Base-by-base conservation (phyloP, 37 sponge, comb jelly and placozoan species). In the Beroe forskalii region DNA sequence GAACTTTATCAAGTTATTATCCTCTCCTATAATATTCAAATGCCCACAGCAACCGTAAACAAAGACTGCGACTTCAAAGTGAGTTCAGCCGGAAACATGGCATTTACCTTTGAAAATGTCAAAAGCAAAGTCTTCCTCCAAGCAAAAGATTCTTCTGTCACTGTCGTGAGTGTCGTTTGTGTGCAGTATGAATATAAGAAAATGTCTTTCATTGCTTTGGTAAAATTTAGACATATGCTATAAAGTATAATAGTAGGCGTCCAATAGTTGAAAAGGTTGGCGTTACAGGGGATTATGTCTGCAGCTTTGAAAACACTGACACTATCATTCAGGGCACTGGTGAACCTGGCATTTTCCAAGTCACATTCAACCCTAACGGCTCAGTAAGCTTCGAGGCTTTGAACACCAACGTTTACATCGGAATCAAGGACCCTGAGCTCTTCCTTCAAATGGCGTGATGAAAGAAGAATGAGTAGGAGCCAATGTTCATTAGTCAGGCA, bases 341-440 rank as follows among this genome's bases (percentile, higher is more conserved):
- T 48, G 55, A 48, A 17, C 72, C 72, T 0, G 72, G 72, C 0
- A n/a, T 44, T 8, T 80, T 80, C 30, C 40, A 80, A 43, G 86
- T 80, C 4, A 23, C 20, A 28, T 80, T 80, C 48, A 80, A 80
- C 22, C 55, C 48, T 44, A 80, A 80, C 86, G 86, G 86, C n/a
- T 80, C 86, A 1, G 86, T 80, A 4, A 80, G 55, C 48, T 80
- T 80, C 55, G n/a, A 44, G 72, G 27, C 72, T 14, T 14, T 20
- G 12, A 32, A 32, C 72, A 36, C 33, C 36, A 36, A 32, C 4
- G 38, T 69, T 2, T 36, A 33, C 38, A 2, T 69, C 0, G 72
- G 72, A 2, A 69, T 69, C 38, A 36, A 36, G 36, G 72, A 69
- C 32, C 72, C 72, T 1, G 72, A 69, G 39, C 2, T 69, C 19